Evolutionary conservation across 2,888 invertebrate species (phyloP), one percentile per base, ranked within the genome.

Genomic region (Cosmorhoe ocellata): DNA sequence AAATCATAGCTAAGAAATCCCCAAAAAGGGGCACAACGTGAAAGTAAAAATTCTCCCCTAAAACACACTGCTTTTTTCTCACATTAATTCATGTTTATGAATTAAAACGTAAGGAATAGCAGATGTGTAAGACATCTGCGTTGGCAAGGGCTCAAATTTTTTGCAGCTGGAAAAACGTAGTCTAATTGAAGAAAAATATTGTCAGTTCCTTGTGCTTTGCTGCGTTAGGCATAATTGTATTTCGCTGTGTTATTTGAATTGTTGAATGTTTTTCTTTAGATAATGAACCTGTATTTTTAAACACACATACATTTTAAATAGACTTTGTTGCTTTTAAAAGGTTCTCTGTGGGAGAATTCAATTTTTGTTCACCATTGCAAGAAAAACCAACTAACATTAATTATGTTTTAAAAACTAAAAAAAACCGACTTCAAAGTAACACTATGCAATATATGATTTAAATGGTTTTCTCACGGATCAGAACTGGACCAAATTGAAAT

Each of bases 141-240:
- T 64, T 71, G 72, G 71, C 72, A 66, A 49, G 55, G 41, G 47
- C 54, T 64, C 69, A 66, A 66, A 41, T 46, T 40, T 34, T 53
- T 49, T 48, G 26, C 49, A 63, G 52, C 46, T 53, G 52, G 47
- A 30, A 44, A 52, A 54, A 45, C 58, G 34, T 58, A 59, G 45
- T 31, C 53, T 63, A 66, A 71, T 66, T 69, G 59, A 66, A 61
- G 57, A 64, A 65, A 61, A 59, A 61, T 59, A 58, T 48, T 57
- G 56, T 52, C 43, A 45, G 43, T 40, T 41, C 22, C 37, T 32
- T 55, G 55, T 42, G 54, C 36, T 58, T 57, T 58, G 32, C 42
- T 59, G 39, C 38, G 40, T 58, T 54, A 52, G 28, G 42, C 42
- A 42, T 55, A 47, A 59, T 55, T 56, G 14, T 34, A 10, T 36